Conservation (phyloP, 2,797 vertebrate species). For the Balearica regulorum region DNA sequence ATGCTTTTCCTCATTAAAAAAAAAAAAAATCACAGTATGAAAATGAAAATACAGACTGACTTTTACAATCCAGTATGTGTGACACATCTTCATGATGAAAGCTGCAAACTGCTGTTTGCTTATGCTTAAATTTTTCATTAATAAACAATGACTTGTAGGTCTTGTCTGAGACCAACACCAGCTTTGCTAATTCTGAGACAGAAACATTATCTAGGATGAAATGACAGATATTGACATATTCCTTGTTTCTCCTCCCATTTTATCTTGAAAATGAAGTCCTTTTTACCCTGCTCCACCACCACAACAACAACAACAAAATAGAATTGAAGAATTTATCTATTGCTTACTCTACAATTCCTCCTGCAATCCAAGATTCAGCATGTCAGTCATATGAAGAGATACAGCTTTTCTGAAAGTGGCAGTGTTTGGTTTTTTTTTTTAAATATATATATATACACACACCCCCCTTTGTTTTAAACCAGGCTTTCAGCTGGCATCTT, state of each 20-base stretch:
- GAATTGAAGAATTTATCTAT: background rate
- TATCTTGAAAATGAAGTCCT: background rate
- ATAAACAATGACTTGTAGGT: background rate
- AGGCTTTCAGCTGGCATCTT: background rate
- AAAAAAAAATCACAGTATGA: background rate
- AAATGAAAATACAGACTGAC: conserved; percentile 12
- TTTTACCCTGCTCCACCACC: background rate
- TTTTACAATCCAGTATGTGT: background rate
- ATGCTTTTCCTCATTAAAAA: background rate
- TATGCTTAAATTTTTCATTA: background rate
- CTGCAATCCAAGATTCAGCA: background rate
- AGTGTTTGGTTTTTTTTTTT: too few species aligned
- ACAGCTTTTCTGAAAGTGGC: background rate
- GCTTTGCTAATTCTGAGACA: background rate
- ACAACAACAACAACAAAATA: background rate
- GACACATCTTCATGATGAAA: background rate
- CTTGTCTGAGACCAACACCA: background rate
- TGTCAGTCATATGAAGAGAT: background rate
- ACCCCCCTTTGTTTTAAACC: background rate
- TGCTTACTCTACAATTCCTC: background rate
- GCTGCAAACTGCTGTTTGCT: background rate
- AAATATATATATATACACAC: background rate
- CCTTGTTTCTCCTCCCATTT: background rate
- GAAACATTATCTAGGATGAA: background rate
- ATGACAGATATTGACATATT: background rate